Evolutionary conservation across 2,797 vertebrate species (phyloP).

Genomic region (Buphagus erythrorhynchus): DNA sequence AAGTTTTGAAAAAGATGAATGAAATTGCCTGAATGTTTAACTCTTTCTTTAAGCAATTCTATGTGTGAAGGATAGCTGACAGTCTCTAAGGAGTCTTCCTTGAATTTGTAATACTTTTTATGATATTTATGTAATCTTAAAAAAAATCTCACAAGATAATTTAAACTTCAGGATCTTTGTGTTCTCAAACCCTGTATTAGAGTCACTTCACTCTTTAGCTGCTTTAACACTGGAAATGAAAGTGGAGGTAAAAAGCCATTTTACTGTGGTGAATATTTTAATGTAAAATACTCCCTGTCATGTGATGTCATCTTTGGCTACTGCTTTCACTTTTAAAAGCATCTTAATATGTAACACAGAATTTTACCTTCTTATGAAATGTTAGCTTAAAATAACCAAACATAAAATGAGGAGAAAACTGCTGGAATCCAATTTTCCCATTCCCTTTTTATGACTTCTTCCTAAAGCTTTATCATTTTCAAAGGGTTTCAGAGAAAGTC

Average conservation of each 20-base stretch:
- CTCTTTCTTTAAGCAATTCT: neutral
- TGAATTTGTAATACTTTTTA: neutral
- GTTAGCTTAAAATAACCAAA: neutral
- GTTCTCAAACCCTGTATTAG: neutral
- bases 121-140: neutral
- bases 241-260: neutral
- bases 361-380: neutral
- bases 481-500: neutral
- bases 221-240: neutral
- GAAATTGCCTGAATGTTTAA: constrained; percentile 30
- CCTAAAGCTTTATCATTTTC: neutral
- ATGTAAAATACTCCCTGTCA: neutral
- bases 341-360: neutral
- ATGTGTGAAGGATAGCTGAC: neutral
- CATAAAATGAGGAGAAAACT: neutral
- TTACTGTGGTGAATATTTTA: neutral
- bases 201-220: neutral
- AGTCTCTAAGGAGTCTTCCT: neutral
- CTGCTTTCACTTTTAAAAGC: neutral
- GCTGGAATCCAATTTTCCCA: neutral
- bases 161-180: neutral
- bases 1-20: constrained; percentile 68
- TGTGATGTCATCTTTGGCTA: neutral
- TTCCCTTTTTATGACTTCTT: neutral
- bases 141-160: neutral